Percentiles rank a stretch among this genome's conserved stretches.
Conservation (phyloP, 2,113 vertebrate species). For the Dryoscopus gambensis region DNA sequence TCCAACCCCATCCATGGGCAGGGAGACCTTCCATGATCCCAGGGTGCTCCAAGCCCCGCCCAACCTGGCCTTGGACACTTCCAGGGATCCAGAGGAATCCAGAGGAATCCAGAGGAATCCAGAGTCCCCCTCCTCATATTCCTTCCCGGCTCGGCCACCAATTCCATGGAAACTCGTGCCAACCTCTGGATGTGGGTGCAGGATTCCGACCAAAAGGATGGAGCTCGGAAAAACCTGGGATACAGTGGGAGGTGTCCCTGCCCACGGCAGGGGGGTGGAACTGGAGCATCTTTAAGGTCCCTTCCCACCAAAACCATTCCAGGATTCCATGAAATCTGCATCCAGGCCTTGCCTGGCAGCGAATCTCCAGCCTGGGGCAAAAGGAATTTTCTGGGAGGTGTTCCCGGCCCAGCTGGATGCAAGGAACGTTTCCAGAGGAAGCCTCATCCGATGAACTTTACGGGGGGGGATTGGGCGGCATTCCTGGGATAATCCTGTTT, state of each 20-base stretch:
- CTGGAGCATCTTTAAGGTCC: not conserved
- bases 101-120: too few relatives aligned
- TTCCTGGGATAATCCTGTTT: not conserved
- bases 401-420: not conserved
- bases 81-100: not conserved
- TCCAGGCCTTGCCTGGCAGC: not conserved
- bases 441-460: not conserved
- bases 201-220: not conserved
- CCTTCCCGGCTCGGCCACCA: not conserved
- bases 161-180: not conserved
- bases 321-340: not conserved
- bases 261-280: not conserved
- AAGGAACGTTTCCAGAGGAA: not conserved
- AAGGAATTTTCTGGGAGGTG: not conserved
- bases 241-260: not conserved
- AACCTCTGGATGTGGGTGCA: not conserved
- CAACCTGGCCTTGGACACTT: not conserved
- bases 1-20: not conserved
- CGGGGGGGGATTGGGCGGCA: not conserved
- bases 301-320: not conserved
- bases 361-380: not conserved
- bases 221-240: not conserved
- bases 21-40: not conserved
- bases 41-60: not conserved
- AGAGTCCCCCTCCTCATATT: not conserved